Base-by-base conservation (phyloP, 2,113 vertebrate genomes). In the Uropsilus gracilis region DNA sequence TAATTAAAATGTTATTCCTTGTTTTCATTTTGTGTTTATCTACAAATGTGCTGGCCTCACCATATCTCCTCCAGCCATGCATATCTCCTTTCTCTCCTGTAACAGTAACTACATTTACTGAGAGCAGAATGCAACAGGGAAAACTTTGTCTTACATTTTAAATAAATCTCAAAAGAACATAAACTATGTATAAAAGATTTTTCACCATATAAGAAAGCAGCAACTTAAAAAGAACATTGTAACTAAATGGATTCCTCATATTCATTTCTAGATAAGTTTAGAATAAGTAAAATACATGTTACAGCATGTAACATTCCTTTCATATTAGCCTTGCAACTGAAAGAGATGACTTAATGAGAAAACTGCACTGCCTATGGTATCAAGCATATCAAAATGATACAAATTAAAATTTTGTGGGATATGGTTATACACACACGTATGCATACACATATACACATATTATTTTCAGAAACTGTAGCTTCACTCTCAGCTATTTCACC, bases 1-100 rank as follows among this genome's bases (percentile, higher is more conserved):
- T 95, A 85, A 95, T 87, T 95, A 64, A 53, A 61, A 59, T 78
- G 6, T 24, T 90, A 32, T 89, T 95, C 17, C 42, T 85, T 89
- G 18, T 75, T 78, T 89, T 95, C 83, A 95, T 37, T 66, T 50
- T 57, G 26, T 26, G 46, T 77, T 89, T 91, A 89, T 55, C 63
- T 92, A 50, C 14, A 75, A 39, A 83, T 68, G 11, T 69, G 8
- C 5, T 81, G 57, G 34, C 9, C 26, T 90, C 26, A 86, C 66
- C 11, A 2, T 94, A 48, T 76, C 85, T 76, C 18, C 22, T 86
- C 50, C 75, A 92, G 28, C 20, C 42, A 88, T 64, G 37, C 24
- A 11, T 68, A 78, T 84, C 46, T 91, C 32, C 46, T 76, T 95
- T 71, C 80, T n/a, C 2, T 84, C 26, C 34, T 20, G 53, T n/a